These are phyloP conservation scores for Seira sanloemensis DNA, from an alignment of 2,888 invertebrate species.

Conservation along the genomic window DNA sequence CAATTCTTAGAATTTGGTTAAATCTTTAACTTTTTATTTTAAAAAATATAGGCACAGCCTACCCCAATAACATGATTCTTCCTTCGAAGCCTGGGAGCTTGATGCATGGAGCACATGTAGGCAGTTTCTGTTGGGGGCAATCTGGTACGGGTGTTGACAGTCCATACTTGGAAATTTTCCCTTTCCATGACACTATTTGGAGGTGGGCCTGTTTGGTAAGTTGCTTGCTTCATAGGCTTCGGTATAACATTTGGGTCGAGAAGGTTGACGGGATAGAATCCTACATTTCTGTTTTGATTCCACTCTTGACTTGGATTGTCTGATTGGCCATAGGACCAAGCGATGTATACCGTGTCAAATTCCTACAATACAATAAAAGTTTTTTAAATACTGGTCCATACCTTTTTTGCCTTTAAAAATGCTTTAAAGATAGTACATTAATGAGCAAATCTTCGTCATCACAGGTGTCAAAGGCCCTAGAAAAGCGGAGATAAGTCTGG, in stretches of 20 bases:
- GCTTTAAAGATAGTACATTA: too few relatives aligned
- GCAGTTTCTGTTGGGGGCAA: neutral
- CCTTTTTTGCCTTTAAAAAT: too few relatives aligned
- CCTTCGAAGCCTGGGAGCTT: slow-evolving; percentile 6
- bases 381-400: too few relatives aligned
- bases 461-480: slow-evolving; percentile 27
- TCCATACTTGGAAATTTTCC: slow-evolving; percentile 20
- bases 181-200: neutral
- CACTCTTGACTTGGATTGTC: neutral
- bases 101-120: slow-evolving; percentile 26
- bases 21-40: neutral
- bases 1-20: neutral
- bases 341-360: neutral
- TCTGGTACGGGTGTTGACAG: neutral
- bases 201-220: neutral
- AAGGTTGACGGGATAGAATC: neutral
- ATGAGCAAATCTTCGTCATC: slow-evolving; percentile 21
- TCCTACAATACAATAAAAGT: neutral
- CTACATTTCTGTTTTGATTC: neutral
- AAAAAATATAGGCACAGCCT: neutral
- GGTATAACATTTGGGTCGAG: slow-evolving; percentile 18
- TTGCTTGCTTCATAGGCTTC: neutral
- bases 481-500: slow-evolving; percentile 9
- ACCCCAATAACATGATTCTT: slow-evolving; percentile 40
- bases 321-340: slow-evolving; percentile 23